Percentiles rank a stretch among this genome's conserved stretches.
Evolutionary conservation across 2,797 vertebrate species (phyloP).

Genomic region (Pempheris klunzingeri): DNA sequence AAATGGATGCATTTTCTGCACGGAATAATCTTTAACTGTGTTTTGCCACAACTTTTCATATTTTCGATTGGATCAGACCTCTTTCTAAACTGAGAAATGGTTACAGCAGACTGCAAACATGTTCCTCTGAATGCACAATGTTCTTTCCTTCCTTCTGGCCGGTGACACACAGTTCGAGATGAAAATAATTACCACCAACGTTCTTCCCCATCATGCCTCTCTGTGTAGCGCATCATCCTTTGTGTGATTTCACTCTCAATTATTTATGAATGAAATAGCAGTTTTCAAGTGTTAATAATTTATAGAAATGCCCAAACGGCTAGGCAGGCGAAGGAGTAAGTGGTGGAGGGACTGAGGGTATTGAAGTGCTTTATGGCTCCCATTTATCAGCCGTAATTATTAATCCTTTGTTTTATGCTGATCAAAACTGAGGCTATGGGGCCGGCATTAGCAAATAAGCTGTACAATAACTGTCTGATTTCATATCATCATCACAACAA

Average conservation of each 20-base stretch:
- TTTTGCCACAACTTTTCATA: neutral
- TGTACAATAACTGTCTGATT: constrained; percentile 38
- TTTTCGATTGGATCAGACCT: constrained; percentile 37
- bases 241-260: constrained; percentile 83
- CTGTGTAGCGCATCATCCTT: constrained; percentile 64
- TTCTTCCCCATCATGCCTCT: constrained; percentile 53
- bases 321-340: constrained; percentile 84
- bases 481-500: constrained; percentile 47
- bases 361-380: constrained; percentile 81
- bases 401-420: constrained; percentile 79
- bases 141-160: constrained; percentile 37
- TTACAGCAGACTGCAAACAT: constrained; percentile 19
- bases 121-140: constrained; percentile 61
- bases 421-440: constrained; percentile 51
- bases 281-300: constrained; percentile 90
- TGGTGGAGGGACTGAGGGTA: constrained; percentile 77
- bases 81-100: constrained; percentile 30
- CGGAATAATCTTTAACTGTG: neutral
- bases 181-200: constrained; percentile 68
- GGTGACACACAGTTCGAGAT: constrained; percentile 38
- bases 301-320: constrained; percentile 82
- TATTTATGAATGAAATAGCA: constrained; percentile 90
- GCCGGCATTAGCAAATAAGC: constrained; percentile 38
- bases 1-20: neutral
- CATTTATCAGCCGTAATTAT: constrained; percentile 86